These are phyloP conservation scores for Cantharis nigra DNA, from an alignment of 2,888 invertebrate genomes.

Conservation along the genomic window DNA sequence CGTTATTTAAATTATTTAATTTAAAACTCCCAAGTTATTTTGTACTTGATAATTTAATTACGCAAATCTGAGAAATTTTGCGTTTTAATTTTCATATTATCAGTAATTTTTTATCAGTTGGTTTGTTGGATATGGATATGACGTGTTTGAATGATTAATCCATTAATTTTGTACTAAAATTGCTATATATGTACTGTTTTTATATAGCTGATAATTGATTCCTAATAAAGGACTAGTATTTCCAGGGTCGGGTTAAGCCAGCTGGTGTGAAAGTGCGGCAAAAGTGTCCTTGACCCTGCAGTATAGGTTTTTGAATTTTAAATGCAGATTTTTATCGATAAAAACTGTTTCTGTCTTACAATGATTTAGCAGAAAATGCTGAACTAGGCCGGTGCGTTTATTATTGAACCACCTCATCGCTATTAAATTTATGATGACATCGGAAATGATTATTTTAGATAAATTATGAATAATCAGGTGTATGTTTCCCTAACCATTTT, in stretches of 20 bases:
- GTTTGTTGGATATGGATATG: not conserved
- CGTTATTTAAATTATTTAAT: not conserved
- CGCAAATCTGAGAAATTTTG: not conserved
- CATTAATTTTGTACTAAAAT: not conserved
- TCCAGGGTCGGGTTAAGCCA: not conserved
- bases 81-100: not conserved
- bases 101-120: not conserved
- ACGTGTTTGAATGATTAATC: not conserved
- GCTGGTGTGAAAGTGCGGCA: not conserved
- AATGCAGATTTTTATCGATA: not conserved
- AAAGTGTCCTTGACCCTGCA: not conserved
- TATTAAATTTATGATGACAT: not conserved
- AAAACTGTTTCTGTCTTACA: not conserved
- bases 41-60: too few species aligned
- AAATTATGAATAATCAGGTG: not conserved
- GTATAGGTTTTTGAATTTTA: not conserved
- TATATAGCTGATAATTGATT: not conserved
- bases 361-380: not conserved
- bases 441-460: not conserved
- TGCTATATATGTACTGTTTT: not conserved
- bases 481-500: not conserved
- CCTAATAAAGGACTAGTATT: not conserved
- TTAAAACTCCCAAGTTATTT: not conserved
- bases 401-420: not conserved
- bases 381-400: not conserved